phyloP scores from a whole-genome alignment of 2,797 vertebrate genomes.

The Coluber constrictor region DNA sequence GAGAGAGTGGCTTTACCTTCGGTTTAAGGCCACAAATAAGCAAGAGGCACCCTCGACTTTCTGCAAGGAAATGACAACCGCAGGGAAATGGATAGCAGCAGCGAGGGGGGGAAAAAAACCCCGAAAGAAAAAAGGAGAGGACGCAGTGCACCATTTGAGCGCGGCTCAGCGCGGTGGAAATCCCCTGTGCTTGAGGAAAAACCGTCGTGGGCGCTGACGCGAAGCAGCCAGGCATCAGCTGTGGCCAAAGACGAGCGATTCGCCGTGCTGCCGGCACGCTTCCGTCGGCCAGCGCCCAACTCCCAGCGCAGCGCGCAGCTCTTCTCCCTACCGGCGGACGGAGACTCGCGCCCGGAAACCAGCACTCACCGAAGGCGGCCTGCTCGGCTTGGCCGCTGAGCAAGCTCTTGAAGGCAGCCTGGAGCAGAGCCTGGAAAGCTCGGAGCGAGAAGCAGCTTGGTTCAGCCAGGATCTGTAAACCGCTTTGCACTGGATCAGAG shows the following conservation, averaged over 20 bases:
- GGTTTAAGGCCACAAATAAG: constrained; percentile 57
- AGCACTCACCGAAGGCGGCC: constrained; percentile 81
- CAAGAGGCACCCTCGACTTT: constrained; percentile 16
- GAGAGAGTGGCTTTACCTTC: background rate
- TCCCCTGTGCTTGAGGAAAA: background rate
- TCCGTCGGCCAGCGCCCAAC: background rate
- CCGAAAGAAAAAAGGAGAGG: background rate
- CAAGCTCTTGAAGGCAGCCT: constrained; percentile 81
- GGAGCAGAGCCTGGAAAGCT: constrained; percentile 76
- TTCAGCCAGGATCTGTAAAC: constrained; percentile 80
- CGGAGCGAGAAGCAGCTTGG: constrained; percentile 70
- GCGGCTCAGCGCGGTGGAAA: constrained; percentile 34
- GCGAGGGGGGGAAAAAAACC: background rate
- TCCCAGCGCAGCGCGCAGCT: constrained; percentile 32
- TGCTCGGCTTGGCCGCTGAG: constrained; percentile 70
- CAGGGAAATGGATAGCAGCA: constrained; percentile 2
- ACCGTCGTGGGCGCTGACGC: background rate
- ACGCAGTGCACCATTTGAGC: background rate
- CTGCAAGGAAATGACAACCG: constrained; percentile 54
- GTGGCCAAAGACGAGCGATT: background rate
- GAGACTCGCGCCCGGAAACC: background rate
- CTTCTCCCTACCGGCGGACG: background rate
- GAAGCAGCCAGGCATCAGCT: background rate
- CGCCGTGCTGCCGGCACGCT: background rate
- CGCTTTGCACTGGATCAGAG: constrained; percentile 82